Percentiles rank a stretch among this genome's conserved stretches.
Conservation (phyloP, 2,888 invertebrate species). For the Synergus gifuensis region DNA sequence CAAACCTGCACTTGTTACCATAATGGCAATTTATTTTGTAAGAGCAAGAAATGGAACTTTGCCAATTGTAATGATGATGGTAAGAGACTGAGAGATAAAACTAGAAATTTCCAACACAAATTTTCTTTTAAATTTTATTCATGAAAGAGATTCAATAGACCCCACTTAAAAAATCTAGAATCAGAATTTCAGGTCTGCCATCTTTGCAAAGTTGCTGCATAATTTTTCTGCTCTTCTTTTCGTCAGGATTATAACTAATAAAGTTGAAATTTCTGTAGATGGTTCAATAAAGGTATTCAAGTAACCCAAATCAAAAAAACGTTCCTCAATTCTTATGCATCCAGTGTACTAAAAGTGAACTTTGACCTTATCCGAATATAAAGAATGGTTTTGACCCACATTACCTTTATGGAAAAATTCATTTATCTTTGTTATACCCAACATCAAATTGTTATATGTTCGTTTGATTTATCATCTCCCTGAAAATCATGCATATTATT, state of each 20-base stretch:
- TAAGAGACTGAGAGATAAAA: background rate
- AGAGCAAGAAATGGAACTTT: conserved; percentile 13
- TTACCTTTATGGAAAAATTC: background rate
- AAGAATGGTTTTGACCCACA: conserved; percentile 2
- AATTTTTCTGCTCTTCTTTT: conserved; percentile 41
- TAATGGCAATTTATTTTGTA: conserved; percentile 21
- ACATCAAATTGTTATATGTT: background rate
- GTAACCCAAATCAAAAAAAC: background rate
- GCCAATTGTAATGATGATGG: conserved; percentile 6
- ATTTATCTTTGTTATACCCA: background rate
- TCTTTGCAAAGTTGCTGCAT: background rate
- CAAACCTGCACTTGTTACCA: background rate
- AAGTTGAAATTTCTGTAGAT: background rate
- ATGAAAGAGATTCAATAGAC: background rate
- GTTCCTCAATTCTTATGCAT: background rate
- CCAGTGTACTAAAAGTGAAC: background rate
- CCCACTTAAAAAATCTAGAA: background rate
- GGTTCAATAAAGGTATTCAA: conserved; percentile 12
- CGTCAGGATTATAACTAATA: conserved; percentile 13
- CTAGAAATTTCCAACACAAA: background rate
- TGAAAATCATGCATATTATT: background rate
- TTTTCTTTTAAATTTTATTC: background rate
- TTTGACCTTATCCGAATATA: background rate
- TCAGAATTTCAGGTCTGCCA: conserved; percentile 17
- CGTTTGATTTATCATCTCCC: background rate